Evolutionary conservation across 2,113 vertebrate genomes (phyloP), one percentile per base, ranked within the genome.

Genomic region (Rhynchopsitta pachyrhyncha): DNA sequence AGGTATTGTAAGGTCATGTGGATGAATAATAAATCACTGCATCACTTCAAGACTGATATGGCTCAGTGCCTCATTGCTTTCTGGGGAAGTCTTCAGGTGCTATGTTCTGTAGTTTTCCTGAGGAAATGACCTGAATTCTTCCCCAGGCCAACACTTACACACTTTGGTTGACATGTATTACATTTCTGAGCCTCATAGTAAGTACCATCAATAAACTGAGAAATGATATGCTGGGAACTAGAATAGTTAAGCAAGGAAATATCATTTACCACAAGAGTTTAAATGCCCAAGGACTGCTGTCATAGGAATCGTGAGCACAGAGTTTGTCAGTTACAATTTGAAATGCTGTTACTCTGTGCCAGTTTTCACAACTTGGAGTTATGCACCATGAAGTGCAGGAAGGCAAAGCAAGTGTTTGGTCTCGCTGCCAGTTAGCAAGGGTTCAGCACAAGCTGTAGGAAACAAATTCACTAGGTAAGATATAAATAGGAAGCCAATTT

Each of bases 191-290:
- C 20, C 37, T 92, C 82, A 44, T 53, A 64, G 27, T 35, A 35
- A 74, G 78, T 62, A n/a, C 22, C 44, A 63, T 76, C 75, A 74
- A 7, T 50, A 41, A 50, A 31, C n/a, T 67, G 82, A 92, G 76
- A 92, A 94, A 90, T 44, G 12, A 92, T 80, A 85, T 12, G 75
- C 50, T 81, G 82, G 64, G 66, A 95, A 82, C 71, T 64, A 49
- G 64, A 78, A 57, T 47, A 77, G 75, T 81, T 92, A 93, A 83
- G 46, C 47, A 83, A 93, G 67, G 68, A 86, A 88, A 88, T 96
- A 80, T 28, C 68, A 47, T 81, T 88, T 90, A 71, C 64, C 68
- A 75, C 55, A 60, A 59, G 71, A 53, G 39, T 94, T 82, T 50
- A 83, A 83, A 80, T 81, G 68, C 50, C 33, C 82, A 60, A 70